phyloP scores from a whole-genome alignment of 2,113 vertebrate genomes.

The Ochotona curzoniae region DNA sequence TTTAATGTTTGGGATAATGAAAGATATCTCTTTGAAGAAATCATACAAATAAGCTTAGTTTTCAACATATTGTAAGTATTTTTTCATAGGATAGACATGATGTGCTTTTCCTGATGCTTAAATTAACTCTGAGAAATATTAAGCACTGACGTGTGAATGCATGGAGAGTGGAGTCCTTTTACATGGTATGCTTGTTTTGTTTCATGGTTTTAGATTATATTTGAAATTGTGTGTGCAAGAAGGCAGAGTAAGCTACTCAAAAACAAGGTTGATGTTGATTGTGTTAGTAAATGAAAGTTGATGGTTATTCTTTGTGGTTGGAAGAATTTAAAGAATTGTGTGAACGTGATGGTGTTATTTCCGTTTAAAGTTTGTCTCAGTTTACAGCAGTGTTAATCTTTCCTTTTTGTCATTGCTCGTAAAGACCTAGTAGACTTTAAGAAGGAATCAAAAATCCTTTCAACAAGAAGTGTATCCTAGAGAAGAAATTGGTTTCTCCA shows the following conservation, averaged over 20 bases:
- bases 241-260: background rate
- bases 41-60: background rate
- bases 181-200: background rate
- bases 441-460: constrained; percentile 65
- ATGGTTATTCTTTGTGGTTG: constrained; percentile 40
- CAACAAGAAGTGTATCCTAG: constrained; percentile 46
- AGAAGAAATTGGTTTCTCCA: constrained; percentile 20
- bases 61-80: background rate
- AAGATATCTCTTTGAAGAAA: background rate
- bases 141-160: background rate
- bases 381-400: constrained; percentile 66
- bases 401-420: constrained; percentile 62
- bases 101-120: background rate
- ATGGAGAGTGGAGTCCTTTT: background rate
- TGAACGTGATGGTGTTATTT: constrained; percentile 60
- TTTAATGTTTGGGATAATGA: constrained; percentile 2
- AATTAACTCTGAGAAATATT: constrained; percentile 5
- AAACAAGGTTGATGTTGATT: background rate
- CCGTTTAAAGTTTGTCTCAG: constrained; percentile 69
- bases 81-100: constrained; percentile 4
- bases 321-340: constrained; percentile 53
- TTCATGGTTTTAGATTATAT: background rate
- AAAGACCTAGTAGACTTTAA: constrained; percentile 67
- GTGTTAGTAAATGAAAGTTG: background rate
- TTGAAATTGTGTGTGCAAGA: constrained; percentile 18